Evolutionary conservation across 1,140 invertebrate species (phyloP).

Genomic region (Drosophila melanogaster): DNA sequence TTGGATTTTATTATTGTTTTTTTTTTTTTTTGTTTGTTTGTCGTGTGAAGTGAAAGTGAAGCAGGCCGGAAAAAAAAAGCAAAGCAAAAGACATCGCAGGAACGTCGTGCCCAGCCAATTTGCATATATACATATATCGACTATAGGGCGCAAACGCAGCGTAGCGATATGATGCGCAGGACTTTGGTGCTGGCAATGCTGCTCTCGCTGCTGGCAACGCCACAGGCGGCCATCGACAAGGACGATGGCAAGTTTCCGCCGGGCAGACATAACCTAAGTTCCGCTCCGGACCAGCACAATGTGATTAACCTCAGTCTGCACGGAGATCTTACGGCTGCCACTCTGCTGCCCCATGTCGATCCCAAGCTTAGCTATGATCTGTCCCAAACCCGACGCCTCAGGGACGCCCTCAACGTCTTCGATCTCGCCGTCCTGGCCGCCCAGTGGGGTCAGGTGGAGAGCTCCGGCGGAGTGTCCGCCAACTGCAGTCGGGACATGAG

Average conservation of each 20-base stretch:
- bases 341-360: not conserved
- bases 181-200: constrained; percentile 34
- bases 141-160: constrained; percentile 13
- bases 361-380: constrained; percentile 45
- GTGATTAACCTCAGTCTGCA: constrained; percentile 68
- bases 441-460: constrained; percentile 84
- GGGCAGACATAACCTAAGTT: constrained; percentile 14
- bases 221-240: constrained; percentile 64
- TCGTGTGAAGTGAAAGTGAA: constrained; percentile 72
- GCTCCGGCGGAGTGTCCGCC: constrained; percentile 65
- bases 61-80: constrained; percentile 26
- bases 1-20: constrained; percentile 35
- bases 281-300: constrained; percentile 53
- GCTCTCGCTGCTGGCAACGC: constrained; percentile 29
- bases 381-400: constrained; percentile 83
- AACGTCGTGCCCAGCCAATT: constrained; percentile 72
- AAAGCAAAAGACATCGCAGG: constrained; percentile 22
- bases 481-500: constrained; percentile 87
- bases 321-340: constrained; percentile 7
- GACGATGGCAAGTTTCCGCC: constrained; percentile 53
- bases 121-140: constrained; percentile 19
- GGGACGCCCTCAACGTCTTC: constrained; percentile 86
- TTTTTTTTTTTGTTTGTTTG: constrained; percentile 41
- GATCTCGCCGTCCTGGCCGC: constrained; percentile 85
- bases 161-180: constrained; percentile 13